These are phyloP conservation scores for Rhinolophus sinicus DNA, from an alignment of 2,113 vertebrate genomes.

Conservation along the genomic window DNA sequence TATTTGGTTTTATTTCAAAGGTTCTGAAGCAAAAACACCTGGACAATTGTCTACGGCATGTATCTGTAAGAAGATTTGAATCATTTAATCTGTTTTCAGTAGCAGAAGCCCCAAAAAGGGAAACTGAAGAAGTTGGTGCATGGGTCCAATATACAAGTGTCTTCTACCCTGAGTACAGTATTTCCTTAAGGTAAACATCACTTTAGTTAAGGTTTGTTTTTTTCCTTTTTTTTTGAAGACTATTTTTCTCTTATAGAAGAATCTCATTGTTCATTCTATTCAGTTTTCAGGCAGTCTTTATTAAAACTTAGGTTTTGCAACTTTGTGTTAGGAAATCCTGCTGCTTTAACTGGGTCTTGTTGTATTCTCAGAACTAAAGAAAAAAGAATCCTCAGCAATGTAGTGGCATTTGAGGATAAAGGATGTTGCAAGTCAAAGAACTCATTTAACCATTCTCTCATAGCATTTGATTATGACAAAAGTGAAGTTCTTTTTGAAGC, in stretches of 20 bases:
- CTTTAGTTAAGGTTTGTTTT: slow-evolving; percentile 37
- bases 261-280: slow-evolving; percentile 47
- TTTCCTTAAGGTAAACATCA: slow-evolving; percentile 91
- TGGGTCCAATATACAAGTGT: slow-evolving; percentile 95
- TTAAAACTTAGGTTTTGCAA: slow-evolving; percentile 61
- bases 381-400: slow-evolving; percentile 50
- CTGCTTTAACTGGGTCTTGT: slow-evolving; percentile 40
- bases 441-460: slow-evolving; percentile 66
- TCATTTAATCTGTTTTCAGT: slow-evolving; percentile 94
- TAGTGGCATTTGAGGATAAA: slow-evolving; percentile 59
- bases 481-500: slow-evolving; percentile 46
- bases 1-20: slow-evolving; percentile 84
- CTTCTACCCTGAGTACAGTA: slow-evolving; percentile 91
- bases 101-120: slow-evolving; percentile 78
- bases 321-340: slow-evolving; percentile 64
- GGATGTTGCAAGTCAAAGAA: slow-evolving; percentile 48
- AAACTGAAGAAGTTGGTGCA: slow-evolving; percentile 82
- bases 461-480: slow-evolving; percentile 63
- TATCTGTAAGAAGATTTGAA: slow-evolving; percentile 94
- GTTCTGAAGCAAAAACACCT: slow-evolving; percentile 92
- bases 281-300: slow-evolving; percentile 54
- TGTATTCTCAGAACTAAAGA: slow-evolving; percentile 8
- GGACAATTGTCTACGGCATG: slow-evolving; percentile 90
- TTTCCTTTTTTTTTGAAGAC: not conserved
- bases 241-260: slow-evolving; percentile 53